Evolutionary conservation across 2,113 vertebrate species (phyloP).

Genomic region (Argyrosomus japonicus): DNA sequence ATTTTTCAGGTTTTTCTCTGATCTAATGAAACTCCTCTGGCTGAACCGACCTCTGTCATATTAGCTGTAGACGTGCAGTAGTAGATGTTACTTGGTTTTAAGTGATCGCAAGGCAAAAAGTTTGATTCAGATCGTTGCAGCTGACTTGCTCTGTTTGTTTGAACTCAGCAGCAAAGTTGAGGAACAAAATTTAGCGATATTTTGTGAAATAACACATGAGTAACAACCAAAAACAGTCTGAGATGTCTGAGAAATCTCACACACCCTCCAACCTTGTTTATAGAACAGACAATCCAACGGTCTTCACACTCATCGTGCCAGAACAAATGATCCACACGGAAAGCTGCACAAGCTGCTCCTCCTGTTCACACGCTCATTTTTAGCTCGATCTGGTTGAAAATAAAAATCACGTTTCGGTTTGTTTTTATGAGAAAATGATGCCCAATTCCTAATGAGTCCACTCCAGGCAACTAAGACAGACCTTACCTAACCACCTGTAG

Average conservation of each 20-base stretch:
- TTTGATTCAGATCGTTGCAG: background rate
- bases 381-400: background rate
- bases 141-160: too few relatives aligned
- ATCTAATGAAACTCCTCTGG: background rate
- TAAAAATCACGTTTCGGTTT: background rate
- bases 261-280: background rate
- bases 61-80: background rate
- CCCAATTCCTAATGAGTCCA: background rate
- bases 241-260: background rate
- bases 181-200: background rate
- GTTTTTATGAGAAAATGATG: background rate
- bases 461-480: background rate
- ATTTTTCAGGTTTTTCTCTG: background rate
- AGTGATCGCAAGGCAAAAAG: background rate
- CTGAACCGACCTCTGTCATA: too few relatives aligned
- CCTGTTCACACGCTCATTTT: background rate
- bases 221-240: constrained; percentile 1
- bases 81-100: background rate
- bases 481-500: background rate
- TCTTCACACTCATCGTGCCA: constrained; percentile 14
- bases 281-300: background rate
- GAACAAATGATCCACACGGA: constrained; percentile 37
- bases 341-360: constrained; percentile 19
- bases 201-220: background rate
- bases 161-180: background rate